A percentile compares a stretch with the other conserved stretches of the same genome.
phyloP scores from a whole-genome alignment of 2,797 vertebrate genomes.

The Enteromius trimaculatus region DNA sequence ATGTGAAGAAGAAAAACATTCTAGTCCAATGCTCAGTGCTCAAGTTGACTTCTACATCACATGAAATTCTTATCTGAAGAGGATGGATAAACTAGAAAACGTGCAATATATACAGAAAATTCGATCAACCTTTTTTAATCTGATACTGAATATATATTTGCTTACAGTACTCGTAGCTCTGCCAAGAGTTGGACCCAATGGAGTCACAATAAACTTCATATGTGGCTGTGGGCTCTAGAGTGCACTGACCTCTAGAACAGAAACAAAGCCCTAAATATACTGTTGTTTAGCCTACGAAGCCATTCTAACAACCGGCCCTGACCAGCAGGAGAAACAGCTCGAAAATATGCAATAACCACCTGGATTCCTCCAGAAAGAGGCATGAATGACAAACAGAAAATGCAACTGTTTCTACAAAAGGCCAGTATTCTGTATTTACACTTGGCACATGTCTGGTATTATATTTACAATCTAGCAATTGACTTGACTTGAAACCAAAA shows the following conservation, averaged over 20 bases:
- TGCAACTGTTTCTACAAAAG: not conserved
- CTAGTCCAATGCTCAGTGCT: not conserved
- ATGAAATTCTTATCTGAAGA: not conserved
- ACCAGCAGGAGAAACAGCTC: slow-evolving; percentile 57
- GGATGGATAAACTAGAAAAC: not conserved
- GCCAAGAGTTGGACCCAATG: not conserved
- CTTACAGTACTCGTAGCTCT: not conserved
- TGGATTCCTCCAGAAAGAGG: slow-evolving; percentile 69
- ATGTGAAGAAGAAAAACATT: not conserved
- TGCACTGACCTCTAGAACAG: slow-evolving; percentile 29
- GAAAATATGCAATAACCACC: slow-evolving; percentile 58
- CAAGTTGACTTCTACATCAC: not conserved
- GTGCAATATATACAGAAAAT: not conserved
- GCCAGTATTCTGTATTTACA: not conserved
- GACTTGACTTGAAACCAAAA: not conserved
- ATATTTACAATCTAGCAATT: slow-evolving; percentile 21
- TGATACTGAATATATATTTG: not conserved
- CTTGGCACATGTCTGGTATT: not conserved
- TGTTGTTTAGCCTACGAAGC: slow-evolving; percentile 47
- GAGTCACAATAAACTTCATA: slow-evolving; percentile 1
- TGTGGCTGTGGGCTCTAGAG: slow-evolving; percentile 8
- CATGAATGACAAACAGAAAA: slow-evolving; percentile 29
- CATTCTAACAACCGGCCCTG: slow-evolving; percentile 50
- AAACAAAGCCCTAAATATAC: slow-evolving; percentile 44
- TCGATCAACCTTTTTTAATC: not conserved